phyloP scores from a whole-genome alignment of 1,140 invertebrate genomes.

The Anadara kagoshimensis region DNA sequence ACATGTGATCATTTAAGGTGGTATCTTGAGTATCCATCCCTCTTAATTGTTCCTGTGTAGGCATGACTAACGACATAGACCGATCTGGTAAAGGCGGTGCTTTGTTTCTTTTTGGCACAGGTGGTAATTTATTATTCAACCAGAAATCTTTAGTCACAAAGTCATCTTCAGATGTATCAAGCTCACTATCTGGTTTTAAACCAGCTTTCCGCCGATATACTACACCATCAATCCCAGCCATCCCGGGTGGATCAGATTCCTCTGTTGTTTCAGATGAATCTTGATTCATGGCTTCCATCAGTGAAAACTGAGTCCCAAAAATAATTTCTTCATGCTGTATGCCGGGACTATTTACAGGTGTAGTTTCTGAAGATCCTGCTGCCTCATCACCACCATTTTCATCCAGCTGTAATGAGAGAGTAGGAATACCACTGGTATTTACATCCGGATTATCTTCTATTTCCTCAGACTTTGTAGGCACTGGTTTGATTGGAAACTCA shows the following conservation, averaged over 20 bases:
- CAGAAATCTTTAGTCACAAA: constrained; percentile 28
- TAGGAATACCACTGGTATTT: too few species aligned
- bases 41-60: too few species aligned
- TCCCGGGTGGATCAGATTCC: too few species aligned
- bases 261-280: neutral
- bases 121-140: constrained; percentile 8
- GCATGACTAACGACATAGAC: neutral
- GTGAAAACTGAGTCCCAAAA: neutral
- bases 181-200: constrained; percentile 8
- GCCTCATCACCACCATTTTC: neutral
- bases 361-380: neutral
- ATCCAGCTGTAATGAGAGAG: neutral
- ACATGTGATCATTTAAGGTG: too few species aligned
- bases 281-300: neutral
- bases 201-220: too few species aligned
- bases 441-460: too few species aligned
- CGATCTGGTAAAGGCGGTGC: constrained; percentile 1
- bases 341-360: neutral
- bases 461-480: constrained; percentile 8
- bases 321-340: too few species aligned
- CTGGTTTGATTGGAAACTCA: constrained; percentile 26
- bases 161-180: constrained; percentile 30
- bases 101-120: neutral
- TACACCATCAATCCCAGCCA: too few species aligned
- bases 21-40: too few species aligned